phyloP scores from a whole-genome alignment of 2,888 invertebrate genomes.

The Oscheius sp. region DNA sequence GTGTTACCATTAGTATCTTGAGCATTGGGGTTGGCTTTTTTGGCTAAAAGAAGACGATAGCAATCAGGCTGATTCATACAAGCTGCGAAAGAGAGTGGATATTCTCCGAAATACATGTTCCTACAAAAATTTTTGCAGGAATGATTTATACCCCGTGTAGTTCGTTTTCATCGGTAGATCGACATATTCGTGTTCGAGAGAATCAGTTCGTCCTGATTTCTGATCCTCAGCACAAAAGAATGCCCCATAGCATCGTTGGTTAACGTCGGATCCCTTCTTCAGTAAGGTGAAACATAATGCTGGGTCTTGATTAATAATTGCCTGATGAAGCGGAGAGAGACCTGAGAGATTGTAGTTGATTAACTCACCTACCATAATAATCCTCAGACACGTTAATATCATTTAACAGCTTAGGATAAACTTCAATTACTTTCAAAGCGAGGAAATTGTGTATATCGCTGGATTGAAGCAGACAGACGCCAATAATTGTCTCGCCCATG shows the following conservation, averaged over 20 bases:
- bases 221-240: constrained; percentile 89
- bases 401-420: constrained; percentile 90
- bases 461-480: constrained; percentile 78
- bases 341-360: constrained; percentile 36
- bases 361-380: constrained; percentile 54
- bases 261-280: constrained; percentile 89
- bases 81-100: constrained; percentile 92
- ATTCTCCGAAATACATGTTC: constrained; percentile 98
- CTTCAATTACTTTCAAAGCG: constrained; percentile 86
- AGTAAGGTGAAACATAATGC: constrained; percentile 94
- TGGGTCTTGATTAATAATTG: constrained; percentile 96
- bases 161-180: constrained; percentile 83
- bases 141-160: constrained; percentile 79
- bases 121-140: constrained; percentile 73
- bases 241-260: constrained; percentile 81
- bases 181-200: constrained; percentile 87
- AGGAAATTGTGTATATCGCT: constrained; percentile 73
- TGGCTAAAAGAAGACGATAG: constrained; percentile 85
- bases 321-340: constrained; percentile 81
- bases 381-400: constrained; percentile 65
- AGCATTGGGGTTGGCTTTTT: constrained; percentile 86
- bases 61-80: constrained; percentile 93
- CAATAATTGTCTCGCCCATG: constrained; percentile 90
- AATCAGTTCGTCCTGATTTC: constrained; percentile 85
- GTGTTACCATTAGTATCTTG: constrained; percentile 98